Evolutionary conservation across 2,797 vertebrate genomes (phyloP).

Genomic region (Propithecus deckenii): DNA sequence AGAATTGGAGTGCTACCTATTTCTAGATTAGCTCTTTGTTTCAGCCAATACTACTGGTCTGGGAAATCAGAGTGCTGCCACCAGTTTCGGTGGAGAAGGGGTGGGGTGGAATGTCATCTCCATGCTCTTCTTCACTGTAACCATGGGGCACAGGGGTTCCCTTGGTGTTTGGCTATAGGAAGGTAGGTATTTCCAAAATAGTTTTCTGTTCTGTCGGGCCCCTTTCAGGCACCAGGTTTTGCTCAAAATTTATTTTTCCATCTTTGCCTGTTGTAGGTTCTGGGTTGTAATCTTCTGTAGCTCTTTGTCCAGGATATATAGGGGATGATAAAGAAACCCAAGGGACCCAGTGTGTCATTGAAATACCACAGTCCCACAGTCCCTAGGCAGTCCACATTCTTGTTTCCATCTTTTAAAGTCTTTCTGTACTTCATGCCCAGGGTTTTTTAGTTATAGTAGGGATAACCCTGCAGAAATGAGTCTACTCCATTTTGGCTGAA

Average conservation of each 20-base stretch:
- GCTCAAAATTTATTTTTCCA: background rate
- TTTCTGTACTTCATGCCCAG: background rate
- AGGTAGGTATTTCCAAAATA: background rate
- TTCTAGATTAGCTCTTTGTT: background rate
- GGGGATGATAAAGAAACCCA: background rate
- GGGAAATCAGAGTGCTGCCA: background rate
- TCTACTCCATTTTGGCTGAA: background rate
- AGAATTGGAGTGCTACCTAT: background rate
- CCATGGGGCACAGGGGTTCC: background rate
- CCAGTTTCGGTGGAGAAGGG: background rate
- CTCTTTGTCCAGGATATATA: background rate
- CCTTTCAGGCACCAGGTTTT: background rate
- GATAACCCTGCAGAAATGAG: background rate
- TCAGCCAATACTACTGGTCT: fast-evolving
- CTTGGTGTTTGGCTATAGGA: background rate
- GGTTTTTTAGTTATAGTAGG: background rate
- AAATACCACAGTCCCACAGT: background rate
- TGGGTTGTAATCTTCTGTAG: background rate
- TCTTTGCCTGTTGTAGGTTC: background rate
- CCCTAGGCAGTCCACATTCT: background rate
- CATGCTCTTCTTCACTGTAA: background rate
- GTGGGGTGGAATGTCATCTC: background rate
- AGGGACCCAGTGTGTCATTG: background rate
- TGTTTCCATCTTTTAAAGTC: background rate
- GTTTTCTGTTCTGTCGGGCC: background rate